Percentiles rank a stretch among this genome's conserved stretches.
Conservation (phyloP, 2,888 invertebrate species). For the Leptinotarsa peninsularis region DNA sequence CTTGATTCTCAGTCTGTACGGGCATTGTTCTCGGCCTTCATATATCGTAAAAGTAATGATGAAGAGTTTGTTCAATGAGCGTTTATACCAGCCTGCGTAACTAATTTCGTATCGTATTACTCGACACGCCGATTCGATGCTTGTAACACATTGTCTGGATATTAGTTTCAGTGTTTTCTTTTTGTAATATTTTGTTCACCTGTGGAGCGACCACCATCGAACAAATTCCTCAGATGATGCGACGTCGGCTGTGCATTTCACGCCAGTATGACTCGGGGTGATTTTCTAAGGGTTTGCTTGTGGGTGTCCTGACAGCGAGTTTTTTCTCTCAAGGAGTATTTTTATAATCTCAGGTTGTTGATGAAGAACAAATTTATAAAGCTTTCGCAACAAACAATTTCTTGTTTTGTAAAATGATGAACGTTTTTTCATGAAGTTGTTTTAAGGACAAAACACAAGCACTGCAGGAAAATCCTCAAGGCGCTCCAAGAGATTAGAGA, state of each 20-base stretch:
- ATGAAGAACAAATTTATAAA: too few relatives aligned
- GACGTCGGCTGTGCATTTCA: slow-evolving; percentile 5
- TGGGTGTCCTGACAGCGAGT: not conserved
- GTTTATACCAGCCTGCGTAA: slow-evolving; percentile 31
- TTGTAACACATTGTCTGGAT: slow-evolving; percentile 38
- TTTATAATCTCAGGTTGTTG: too few relatives aligned
- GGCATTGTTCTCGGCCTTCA: slow-evolving; percentile 7
- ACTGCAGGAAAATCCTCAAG: too few relatives aligned
- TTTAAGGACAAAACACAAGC: too few relatives aligned
- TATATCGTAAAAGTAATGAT: slow-evolving; percentile 2
- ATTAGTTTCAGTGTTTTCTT: slow-evolving; percentile 27
- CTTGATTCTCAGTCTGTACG: not conserved
- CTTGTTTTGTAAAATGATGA: too few relatives aligned
- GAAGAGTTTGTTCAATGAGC: slow-evolving; percentile 3
- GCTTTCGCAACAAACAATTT: too few relatives aligned
- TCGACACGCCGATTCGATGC: slow-evolving; percentile 37
- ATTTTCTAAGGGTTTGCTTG: slow-evolving; percentile 8
- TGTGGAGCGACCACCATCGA: slow-evolving; percentile 37
- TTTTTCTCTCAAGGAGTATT: too few relatives aligned
- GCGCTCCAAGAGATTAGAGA: too few relatives aligned
- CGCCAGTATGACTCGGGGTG: not conserved
- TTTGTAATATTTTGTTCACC: slow-evolving; percentile 28
- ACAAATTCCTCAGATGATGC: not conserved
- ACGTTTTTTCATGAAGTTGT: too few relatives aligned
- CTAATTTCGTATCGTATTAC: slow-evolving; percentile 41